phyloP scores from a whole-genome alignment of 2,888 invertebrate genomes.

The Diploptera punctata region DNA sequence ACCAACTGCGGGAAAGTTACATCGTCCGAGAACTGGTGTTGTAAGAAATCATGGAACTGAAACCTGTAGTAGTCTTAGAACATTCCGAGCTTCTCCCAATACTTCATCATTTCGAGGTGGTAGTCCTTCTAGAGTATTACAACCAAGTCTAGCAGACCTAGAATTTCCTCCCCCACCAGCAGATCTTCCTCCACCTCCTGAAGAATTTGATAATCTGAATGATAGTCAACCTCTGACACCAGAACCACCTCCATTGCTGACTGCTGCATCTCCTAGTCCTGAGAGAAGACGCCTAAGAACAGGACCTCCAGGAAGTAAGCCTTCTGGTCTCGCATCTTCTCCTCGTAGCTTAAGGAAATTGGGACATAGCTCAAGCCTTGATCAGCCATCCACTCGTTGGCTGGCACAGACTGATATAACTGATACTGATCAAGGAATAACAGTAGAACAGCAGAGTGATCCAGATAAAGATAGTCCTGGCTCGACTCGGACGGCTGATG shows the following conservation, averaged over 20 bases:
- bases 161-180: constrained; percentile 89
- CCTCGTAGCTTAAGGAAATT: constrained; percentile 40
- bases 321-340: constrained; percentile 42
- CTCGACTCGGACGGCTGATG: constrained; percentile 28
- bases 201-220: constrained; percentile 60
- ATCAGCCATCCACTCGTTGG: constrained; percentile 25
- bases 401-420: constrained; percentile 4
- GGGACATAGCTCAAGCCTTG: constrained; percentile 33
- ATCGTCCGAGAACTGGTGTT: constrained; percentile 57
- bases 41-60: constrained; percentile 35
- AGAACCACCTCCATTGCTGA: constrained; percentile 48
- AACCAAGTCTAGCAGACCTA: constrained; percentile 79
- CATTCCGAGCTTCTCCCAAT: constrained; percentile 44
- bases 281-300: constrained; percentile 44
- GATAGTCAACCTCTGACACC: constrained; percentile 42
- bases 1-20: constrained; percentile 63
- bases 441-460: constrained; percentile 43
- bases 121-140: constrained; percentile 73
- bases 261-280: constrained; percentile 46
- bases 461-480: constrained; percentile 37
- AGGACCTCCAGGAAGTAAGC: constrained; percentile 23
- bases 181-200: constrained; percentile 80
- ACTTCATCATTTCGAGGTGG: constrained; percentile 47
- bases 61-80: constrained; percentile 36
- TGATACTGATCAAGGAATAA: constrained; percentile 36